Evolutionary conservation across 2,113 vertebrate species (phyloP), one percentile per base, ranked within the genome.

Genomic region (Sebastes fasciatus): DNA sequence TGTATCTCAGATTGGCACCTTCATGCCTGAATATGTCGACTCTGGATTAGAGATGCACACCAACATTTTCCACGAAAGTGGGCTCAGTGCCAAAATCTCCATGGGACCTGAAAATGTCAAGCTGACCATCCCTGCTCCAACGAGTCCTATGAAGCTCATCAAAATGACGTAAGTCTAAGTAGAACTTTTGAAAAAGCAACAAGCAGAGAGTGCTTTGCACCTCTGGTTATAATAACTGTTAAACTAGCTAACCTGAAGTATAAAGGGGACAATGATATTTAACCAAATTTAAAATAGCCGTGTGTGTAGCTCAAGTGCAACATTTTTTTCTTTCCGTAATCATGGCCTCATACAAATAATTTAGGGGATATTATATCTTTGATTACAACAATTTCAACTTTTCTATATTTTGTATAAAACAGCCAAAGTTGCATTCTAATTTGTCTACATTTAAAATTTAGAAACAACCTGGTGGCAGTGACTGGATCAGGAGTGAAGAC

Each of bases 41-140:
- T 96, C 93, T 60, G 96, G 96, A 0, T 90, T 99, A 55, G 96
- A 98, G 77, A 95, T 97, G 93, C 96, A 96, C 89, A 96, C 96
- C 70, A 98, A 96, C 83, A 78, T 98, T 65, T 98, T 96, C 93
- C 97, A 97, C 6, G 97, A 99, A 77, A 96, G 95, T 87, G 95
- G 96, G 71, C 85, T 96, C 57, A 93, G 73, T 46, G 95, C 95
- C 11, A 95, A 93, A 9, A 6, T 97, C 72, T 89, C 93, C 60
- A 57, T 96, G 55, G 95, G 63, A 77, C 68, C 72, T 2, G 93
- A 93, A 45, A 93, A 95, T 14, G 74, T 98, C 65, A 97, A 96
- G 88, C 72, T 99, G 83, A 96, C 92, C 60, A 89, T 99, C 63
- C 97, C 97, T 79, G 93, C 96, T 74, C 97, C 96, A 0, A 92